phyloP scores from a whole-genome alignment of 2,888 invertebrate genomes.

The Ellobium chinense region DNA sequence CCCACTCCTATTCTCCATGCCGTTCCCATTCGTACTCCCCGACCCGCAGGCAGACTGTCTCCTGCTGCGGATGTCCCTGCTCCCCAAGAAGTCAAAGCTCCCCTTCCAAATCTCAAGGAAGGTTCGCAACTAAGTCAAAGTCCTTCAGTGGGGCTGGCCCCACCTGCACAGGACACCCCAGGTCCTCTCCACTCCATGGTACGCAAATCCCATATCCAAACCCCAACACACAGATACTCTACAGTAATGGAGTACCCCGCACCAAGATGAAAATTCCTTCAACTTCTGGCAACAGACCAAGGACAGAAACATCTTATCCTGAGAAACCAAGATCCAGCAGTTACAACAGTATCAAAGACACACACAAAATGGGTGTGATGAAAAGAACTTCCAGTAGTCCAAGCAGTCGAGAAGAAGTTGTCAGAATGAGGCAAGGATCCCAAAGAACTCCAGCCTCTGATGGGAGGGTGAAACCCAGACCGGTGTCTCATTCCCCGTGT shows the following conservation, averaged over 20 bases:
- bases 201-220: not conserved
- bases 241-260: not conserved
- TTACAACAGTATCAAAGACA: conserved; percentile 15
- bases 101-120: conserved; percentile 18
- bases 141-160: conserved; percentile 6
- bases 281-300: not conserved
- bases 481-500: conserved; percentile 32
- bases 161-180: not conserved
- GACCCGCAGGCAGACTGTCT: conserved; percentile 47
- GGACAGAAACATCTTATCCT: not conserved
- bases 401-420: not conserved
- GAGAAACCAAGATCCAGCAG: conserved; percentile 24
- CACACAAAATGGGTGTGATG: not conserved
- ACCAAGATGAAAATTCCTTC: too few species aligned
- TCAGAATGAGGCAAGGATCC: not conserved
- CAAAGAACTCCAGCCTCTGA: not conserved
- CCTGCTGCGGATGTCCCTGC: conserved; percentile 59
- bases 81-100: conserved; percentile 48
- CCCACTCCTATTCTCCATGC: conserved; percentile 56
- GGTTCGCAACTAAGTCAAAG: conserved; percentile 12
- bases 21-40: conserved; percentile 54
- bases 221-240: not conserved
- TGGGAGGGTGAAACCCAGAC: not conserved
- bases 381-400: not conserved
- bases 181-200: not conserved